Evolutionary conservation across 1,140 invertebrate species (phyloP), one percentile per base, ranked within the genome.

Genomic region (Sycophaga agraensis): DNA sequence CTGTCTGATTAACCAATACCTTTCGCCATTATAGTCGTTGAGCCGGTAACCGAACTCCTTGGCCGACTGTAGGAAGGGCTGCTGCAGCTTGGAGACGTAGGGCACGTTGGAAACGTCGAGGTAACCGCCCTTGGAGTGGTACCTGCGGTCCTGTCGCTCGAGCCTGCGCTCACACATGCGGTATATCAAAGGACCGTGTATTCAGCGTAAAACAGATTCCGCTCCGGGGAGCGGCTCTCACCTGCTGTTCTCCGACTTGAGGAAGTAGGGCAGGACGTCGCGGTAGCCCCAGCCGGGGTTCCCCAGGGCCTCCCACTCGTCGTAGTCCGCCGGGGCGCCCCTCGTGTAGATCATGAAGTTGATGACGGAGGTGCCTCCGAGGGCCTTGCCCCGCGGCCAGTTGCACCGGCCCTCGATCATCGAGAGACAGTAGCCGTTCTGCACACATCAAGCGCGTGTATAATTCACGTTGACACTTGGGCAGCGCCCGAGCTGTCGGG

Each of bases 231-330:
- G n/a, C n/a, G n/a, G n/a, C n/a, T 11, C 82, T 58, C 11, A 76
- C 69, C 9, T 76, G 59, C 82, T 83, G 62, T 88, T 87, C 78
- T 94, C 92, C 0, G 88, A 88, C 73, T 92, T 93, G 24, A 85
- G 84, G 68, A 96, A 96, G 74, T 94, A 95, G 0, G 87, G 89
- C 8, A 94, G 70, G 0, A 95, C 83, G 51, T 94, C 88, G 1
- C 86, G 76, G 73, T 92, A 98, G 19, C 88, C 87, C 96, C 96
- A 98, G 0, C 91, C 92, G 2, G 80, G 75, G 69, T 95, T 96
- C 1, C 94, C 96, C 64, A 89, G 80, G 9, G 78, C 78, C 5
- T 77, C 84, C 89, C 89, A 92, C 39, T 82, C 77, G 68, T 92
- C 86, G 69, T 88, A 92, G 75, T 92, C 90, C 6, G 78, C 69